These are phyloP conservation scores for Morpho deidamia DNA, from an alignment of 2,888 invertebrate species.

Conservation along the genomic window DNA sequence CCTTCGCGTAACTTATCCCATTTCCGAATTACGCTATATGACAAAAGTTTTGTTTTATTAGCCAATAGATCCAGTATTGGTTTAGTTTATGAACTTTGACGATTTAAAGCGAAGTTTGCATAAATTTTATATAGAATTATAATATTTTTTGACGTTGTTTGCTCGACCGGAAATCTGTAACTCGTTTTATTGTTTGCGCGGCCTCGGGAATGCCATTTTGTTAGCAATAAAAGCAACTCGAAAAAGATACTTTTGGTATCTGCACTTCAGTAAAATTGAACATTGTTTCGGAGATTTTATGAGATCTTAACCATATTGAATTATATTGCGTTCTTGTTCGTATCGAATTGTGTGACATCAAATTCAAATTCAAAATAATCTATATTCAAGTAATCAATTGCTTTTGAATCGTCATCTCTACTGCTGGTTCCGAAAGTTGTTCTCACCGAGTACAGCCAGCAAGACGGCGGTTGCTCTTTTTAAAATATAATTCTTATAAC, in stretches of 20 bases:
- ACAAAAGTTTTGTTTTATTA: constrained; percentile 20
- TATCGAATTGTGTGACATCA: too few relatives aligned
- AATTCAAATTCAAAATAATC: too few relatives aligned
- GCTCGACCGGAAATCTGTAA: constrained; percentile 1
- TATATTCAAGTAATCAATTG: too few relatives aligned
- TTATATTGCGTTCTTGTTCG: background rate
- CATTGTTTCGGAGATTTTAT: constrained; percentile 13
- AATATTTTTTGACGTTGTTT: constrained; percentile 15
- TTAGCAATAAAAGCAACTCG: constrained; percentile 18
- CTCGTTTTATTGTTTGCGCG: constrained; percentile 14
- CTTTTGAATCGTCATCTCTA: too few relatives aligned
- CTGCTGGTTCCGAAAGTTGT: too few relatives aligned
- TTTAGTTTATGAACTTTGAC: constrained; percentile 21
- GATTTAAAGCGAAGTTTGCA: constrained; percentile 21
- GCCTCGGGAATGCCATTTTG: constrained; percentile 15
- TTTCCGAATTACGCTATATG: constrained; percentile 7
- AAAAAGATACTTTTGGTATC: constrained; percentile 20
- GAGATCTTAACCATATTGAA: background rate
- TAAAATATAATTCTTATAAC: too few relatives aligned
- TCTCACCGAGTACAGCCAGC: too few relatives aligned
- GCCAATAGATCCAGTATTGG: constrained; percentile 13
- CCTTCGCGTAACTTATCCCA: background rate
- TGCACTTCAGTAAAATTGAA: constrained; percentile 16
- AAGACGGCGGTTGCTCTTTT: too few relatives aligned
- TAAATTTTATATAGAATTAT: constrained; percentile 13